phyloP scores from a whole-genome alignment of 2,797 vertebrate species.

The Bucorvus abyssinicus region DNA sequence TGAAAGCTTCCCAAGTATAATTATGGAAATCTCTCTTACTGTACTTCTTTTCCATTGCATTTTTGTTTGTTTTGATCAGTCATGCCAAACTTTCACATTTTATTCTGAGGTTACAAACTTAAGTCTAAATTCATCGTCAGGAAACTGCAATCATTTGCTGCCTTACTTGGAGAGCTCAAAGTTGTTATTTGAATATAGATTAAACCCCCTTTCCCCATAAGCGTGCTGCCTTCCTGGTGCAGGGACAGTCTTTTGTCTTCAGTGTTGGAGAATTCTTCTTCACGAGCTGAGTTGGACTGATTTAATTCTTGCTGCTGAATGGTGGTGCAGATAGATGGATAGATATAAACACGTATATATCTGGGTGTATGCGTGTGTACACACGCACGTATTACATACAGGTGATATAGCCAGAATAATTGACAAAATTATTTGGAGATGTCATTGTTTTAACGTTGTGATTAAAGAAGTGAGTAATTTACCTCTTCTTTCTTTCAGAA shows the following conservation, averaged over 20 bases:
- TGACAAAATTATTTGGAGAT: background rate
- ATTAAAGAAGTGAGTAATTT: background rate
- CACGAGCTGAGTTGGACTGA: background rate
- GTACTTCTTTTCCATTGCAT: background rate
- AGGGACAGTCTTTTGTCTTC: background rate
- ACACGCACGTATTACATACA: background rate
- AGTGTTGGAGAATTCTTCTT: background rate
- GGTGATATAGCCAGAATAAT: background rate
- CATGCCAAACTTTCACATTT: background rate
- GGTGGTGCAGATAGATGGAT: background rate
- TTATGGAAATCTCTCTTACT: slow-evolving; percentile 6
- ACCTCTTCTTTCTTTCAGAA: background rate
- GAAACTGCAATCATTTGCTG: background rate
- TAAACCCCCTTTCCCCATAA: background rate
- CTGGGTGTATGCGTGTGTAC: background rate
- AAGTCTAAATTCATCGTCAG: background rate
- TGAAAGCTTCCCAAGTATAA: background rate
- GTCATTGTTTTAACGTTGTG: background rate
- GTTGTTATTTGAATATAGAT: background rate
- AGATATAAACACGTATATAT: too few species aligned
- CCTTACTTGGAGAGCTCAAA: background rate
- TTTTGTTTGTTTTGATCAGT: background rate
- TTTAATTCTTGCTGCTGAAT: background rate
- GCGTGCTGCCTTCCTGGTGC: background rate
- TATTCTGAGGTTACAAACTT: background rate